Evolutionary conservation across 2,888 invertebrate species (phyloP).

Genomic region (Eupithecia abbreviata): DNA sequence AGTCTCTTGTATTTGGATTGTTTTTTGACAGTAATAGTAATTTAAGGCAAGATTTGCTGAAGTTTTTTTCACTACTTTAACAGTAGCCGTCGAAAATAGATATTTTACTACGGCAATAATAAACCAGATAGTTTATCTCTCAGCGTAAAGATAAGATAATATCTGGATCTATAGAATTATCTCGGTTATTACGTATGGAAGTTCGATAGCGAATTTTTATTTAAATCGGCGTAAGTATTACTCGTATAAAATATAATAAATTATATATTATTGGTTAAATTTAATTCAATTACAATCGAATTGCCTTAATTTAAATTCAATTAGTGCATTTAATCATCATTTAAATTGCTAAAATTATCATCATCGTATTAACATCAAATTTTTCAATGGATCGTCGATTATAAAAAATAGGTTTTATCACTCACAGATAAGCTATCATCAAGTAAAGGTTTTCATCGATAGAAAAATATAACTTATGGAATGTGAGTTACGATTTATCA

Average conservation of each 20-base stretch:
- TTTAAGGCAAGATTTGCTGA: background rate
- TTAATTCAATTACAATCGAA: constrained; percentile 11
- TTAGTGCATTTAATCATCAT: constrained; percentile 19
- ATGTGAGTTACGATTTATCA: constrained; percentile 32
- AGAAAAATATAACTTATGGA: constrained; percentile 31
- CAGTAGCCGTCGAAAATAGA: background rate
- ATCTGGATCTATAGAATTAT: background rate
- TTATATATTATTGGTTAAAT: background rate
- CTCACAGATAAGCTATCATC: background rate
- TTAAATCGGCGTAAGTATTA: background rate
- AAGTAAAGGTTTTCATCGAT: constrained; percentile 11
- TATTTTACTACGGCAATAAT: background rate
- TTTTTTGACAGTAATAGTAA: background rate
- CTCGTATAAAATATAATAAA: background rate
- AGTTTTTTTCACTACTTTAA: background rate
- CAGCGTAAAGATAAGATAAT: background rate
- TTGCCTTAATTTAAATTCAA: constrained; percentile 15
- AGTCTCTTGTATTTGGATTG: background rate
- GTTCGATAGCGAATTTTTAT: background rate
- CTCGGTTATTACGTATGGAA: background rate
- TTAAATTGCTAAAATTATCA: constrained; percentile 4
- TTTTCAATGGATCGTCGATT: background rate
- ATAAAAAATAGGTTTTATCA: background rate
- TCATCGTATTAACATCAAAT: background rate
- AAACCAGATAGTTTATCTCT: background rate